A percentile compares a stretch with the other conserved stretches of the same genome.
phyloP scores from a whole-genome alignment of 2,113 vertebrate species.

The Pholis gunnellus region DNA sequence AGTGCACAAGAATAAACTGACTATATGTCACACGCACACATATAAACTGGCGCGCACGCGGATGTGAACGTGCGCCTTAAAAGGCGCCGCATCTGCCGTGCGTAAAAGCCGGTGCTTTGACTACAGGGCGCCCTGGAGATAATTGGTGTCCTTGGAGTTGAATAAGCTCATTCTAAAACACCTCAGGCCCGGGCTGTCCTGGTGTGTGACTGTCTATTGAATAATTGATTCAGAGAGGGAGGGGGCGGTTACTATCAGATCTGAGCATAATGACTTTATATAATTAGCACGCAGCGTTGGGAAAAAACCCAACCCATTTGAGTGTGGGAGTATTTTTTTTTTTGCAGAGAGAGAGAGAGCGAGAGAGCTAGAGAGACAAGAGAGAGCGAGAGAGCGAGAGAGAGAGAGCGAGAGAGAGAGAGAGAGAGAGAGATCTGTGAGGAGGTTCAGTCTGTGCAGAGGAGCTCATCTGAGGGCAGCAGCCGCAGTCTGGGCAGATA shows the following conservation, averaged over 20 bases:
- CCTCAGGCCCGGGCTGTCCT: conserved; percentile 90
- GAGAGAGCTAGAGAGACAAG: not conserved
- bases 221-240: conserved; percentile 97
- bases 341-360: conserved; percentile 17
- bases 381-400: not conserved
- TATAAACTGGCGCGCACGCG: conserved; percentile 24
- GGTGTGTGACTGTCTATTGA: conserved; percentile 94
- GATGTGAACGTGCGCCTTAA: conserved; percentile 36
- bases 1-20: not conserved
- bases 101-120: conserved; percentile 88
- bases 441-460: conserved; percentile 48
- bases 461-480: conserved; percentile 46
- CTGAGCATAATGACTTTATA: conserved; percentile 99
- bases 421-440: not conserved
- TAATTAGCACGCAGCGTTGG: conserved; percentile 92
- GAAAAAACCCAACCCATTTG: conserved; percentile 49
- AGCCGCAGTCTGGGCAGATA: conserved; percentile 57
- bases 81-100: conserved; percentile 90
- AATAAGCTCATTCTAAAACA: conserved; percentile 95
- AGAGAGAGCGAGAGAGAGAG: conserved; percentile 5
- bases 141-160: conserved; percentile 99
- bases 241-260: conserved; percentile 94
- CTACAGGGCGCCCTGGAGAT: conserved; percentile 93
- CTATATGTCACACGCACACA: not conserved
- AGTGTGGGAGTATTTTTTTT: conserved; percentile 58